Conservation (phyloP, 2,797 vertebrate species). For the Hydrocynus forskahlii region DNA sequence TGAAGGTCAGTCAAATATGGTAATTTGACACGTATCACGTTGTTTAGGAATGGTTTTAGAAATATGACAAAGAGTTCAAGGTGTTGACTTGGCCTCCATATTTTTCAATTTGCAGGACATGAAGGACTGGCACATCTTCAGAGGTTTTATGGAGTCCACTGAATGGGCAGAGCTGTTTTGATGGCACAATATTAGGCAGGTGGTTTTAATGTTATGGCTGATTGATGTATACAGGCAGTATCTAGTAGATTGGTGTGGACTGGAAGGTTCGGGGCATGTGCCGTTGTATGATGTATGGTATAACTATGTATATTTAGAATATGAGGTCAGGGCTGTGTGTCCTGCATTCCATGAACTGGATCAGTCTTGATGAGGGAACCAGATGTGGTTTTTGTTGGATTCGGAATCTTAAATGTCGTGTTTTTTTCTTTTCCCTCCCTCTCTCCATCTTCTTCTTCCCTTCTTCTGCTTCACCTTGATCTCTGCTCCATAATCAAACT, state of each 20-base stretch:
- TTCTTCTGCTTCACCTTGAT: conserved; percentile 27
- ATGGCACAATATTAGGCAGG: too few relatives aligned
- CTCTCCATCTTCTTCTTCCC: conserved; percentile 54
- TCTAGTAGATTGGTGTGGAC: conserved; percentile 34
- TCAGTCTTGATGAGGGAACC: conserved; percentile 73
- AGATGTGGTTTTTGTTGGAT: conserved; percentile 81
- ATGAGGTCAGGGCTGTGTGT: conserved; percentile 63
- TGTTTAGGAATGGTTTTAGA: too few relatives aligned
- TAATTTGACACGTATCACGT: too few relatives aligned
- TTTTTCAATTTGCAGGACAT: too few relatives aligned
- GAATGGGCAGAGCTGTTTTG: too few relatives aligned
- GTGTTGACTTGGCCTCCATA: too few relatives aligned
- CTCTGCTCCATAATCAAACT: conserved; percentile 27
- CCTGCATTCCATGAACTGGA: conserved; percentile 60
- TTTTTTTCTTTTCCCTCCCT: conserved; percentile 64
- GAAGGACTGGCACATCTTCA: too few relatives aligned
- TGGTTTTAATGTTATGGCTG: too few relatives aligned
- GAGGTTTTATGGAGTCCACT: too few relatives aligned
- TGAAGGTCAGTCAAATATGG: too few relatives aligned
- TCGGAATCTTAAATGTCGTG: conserved; percentile 62
- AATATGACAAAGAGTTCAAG: too few relatives aligned
- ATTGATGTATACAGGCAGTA: conserved; percentile 12
- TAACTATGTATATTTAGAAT: conserved; percentile 65
- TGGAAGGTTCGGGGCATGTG: conserved; percentile 44
- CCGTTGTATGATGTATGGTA: conserved; percentile 59